Percentiles rank a stretch among this genome's conserved stretches.
Conservation (phyloP, 2,113 vertebrate genomes). For the Meriones unguiculatus region DNA sequence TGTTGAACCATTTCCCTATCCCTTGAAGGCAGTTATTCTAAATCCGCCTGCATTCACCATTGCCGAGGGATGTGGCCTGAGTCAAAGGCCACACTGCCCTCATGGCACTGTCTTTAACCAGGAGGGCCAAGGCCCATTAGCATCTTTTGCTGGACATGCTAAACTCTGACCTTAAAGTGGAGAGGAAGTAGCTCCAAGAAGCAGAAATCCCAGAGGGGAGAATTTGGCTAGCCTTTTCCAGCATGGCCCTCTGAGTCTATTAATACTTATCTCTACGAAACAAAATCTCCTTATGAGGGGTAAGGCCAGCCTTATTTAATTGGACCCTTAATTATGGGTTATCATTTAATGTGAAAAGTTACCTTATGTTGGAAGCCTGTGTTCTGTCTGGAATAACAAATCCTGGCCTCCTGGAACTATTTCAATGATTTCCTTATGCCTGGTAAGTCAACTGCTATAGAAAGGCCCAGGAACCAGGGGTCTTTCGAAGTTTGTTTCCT, state of each 20-base stretch:
- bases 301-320: constrained; percentile 57
- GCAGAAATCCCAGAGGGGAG: constrained; percentile 3
- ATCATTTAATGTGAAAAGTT: constrained; percentile 59
- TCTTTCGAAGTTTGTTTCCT: constrained; percentile 43
- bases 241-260: neutral
- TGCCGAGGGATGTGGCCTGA: neutral
- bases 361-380: constrained; percentile 45
- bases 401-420: constrained; percentile 16
- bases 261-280: constrained; percentile 39
- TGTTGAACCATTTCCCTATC: neutral
- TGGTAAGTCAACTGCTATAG: neutral
- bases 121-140: neutral
- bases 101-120: neutral
- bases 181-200: neutral
- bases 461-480: neutral
- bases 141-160: neutral
- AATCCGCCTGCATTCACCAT: neutral
- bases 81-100: neutral
- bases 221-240: constrained; percentile 1
- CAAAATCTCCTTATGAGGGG: constrained; percentile 55
- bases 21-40: neutral
- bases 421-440: constrained; percentile 54
- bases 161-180: constrained; percentile 1
- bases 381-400: constrained; percentile 46
- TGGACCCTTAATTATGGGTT: constrained; percentile 66